Evolutionary conservation across 1,140 invertebrate species (phyloP).

Genomic region (Schlechtendalia chinensis): DNA sequence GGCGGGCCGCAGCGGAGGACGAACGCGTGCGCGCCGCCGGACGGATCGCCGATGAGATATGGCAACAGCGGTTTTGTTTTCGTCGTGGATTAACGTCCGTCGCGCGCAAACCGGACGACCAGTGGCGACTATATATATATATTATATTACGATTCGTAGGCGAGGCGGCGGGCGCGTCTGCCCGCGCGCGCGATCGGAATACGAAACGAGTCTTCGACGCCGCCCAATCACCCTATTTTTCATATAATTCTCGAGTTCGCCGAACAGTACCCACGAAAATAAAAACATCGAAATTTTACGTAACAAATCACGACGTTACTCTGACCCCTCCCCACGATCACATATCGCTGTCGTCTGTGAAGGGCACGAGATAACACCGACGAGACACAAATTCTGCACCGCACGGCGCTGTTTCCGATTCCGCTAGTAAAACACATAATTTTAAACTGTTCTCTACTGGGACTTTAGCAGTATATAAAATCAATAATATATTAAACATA

Average conservation of each 20-base stretch:
- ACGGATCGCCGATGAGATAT: conserved; percentile 15
- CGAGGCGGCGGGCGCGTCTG: neutral
- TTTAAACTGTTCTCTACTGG: too few species aligned
- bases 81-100: conserved; percentile 38
- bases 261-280: too few species aligned
- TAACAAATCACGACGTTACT: too few species aligned
- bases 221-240: neutral
- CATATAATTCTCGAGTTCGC: neutral
- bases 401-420: too few species aligned
- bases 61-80: conserved; percentile 49
- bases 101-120: conserved; percentile 9
- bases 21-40: neutral
- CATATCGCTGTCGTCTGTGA: too few species aligned
- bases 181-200: conserved; percentile 31
- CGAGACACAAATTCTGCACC: too few species aligned
- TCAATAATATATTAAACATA: too few species aligned
- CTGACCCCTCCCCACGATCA: too few species aligned
- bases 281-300: too few species aligned
- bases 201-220: neutral
- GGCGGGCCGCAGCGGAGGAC: neutral
- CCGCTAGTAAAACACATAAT: too few species aligned
- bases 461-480: too few species aligned
- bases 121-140: conserved; percentile 1
- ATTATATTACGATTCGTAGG: neutral
- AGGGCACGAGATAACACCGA: too few species aligned